phyloP scores from a whole-genome alignment of 2,113 vertebrate genomes.

The Paracyprichromis sp. region DNA sequence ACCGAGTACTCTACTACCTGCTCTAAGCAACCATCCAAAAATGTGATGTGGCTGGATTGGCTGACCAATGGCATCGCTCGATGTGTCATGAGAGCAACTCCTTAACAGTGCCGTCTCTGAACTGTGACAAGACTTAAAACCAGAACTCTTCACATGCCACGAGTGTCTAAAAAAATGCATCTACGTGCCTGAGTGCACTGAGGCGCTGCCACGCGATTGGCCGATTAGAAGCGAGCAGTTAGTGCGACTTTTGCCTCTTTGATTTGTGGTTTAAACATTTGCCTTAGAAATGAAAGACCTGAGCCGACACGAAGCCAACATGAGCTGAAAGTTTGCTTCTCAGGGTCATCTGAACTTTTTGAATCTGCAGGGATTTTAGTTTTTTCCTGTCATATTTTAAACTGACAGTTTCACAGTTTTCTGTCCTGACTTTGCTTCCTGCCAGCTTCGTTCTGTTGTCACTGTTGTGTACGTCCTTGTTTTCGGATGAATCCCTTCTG shows the following conservation, averaged over 20 bases:
- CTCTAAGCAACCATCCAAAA: not conserved
- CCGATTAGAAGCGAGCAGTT: not conserved
- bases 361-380: not conserved
- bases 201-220: not conserved
- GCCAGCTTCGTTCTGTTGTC: not conserved
- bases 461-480: not conserved
- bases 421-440: not conserved
- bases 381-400: not conserved
- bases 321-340: not conserved
- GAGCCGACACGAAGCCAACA: not conserved
- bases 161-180: rapidly evolving
- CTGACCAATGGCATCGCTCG: not conserved
- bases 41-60: not conserved
- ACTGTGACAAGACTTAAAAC: not conserved
- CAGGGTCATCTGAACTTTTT: not conserved
- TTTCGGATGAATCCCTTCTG: not conserved
- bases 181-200: rapidly evolving
- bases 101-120: not conserved
- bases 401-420: not conserved
- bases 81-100: not conserved
- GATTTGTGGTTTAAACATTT: not conserved
- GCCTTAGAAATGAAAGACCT: not conserved
- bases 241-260: not conserved
- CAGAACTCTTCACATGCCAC: rapidly evolving
- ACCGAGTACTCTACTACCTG: not conserved